Percentiles rank a stretch among this genome's conserved stretches.
These are phyloP conservation scores for Allolobophora icterica DNA, from an alignment of 2,888 invertebrate genomes.

Conservation along the genomic window DNA sequence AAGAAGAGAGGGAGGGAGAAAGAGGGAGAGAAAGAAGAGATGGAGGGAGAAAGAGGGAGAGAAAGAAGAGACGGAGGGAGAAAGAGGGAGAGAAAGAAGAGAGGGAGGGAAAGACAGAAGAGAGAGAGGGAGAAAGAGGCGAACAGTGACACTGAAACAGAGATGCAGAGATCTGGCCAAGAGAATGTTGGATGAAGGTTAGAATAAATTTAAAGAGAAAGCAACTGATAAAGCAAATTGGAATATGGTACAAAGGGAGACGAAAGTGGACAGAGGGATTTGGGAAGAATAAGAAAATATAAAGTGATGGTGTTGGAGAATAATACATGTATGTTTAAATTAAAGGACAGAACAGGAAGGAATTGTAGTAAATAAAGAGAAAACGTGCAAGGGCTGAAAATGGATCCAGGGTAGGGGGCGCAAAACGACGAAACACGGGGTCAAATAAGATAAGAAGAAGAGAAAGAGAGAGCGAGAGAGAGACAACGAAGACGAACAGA, in stretches of 20 bases:
- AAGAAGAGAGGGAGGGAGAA: neutral
- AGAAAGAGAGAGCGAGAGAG: too few relatives aligned
- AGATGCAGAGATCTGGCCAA: neutral
- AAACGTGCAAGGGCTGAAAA: neutral
- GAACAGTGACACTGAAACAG: neutral
- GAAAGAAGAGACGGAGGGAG: neutral
- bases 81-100: neutral
- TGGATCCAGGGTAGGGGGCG: too few relatives aligned
- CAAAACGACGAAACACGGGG: neutral
- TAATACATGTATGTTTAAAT: neutral
- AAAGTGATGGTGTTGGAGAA: neutral
- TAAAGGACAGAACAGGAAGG: neutral
- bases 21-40: neutral
- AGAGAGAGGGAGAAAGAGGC: neutral
- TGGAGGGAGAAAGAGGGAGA: neutral
- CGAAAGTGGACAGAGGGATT: constrained; percentile 13
- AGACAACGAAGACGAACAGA: too few relatives aligned
- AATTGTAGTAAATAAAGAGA: neutral
- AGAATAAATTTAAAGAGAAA: neutral
- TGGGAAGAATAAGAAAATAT: neutral
- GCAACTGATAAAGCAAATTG: neutral
- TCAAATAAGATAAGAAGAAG: too few relatives aligned
- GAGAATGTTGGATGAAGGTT: constrained; percentile 21
- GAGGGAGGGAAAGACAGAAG: neutral
- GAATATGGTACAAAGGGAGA: neutral